Percentiles rank a stretch among this genome's conserved stretches.
These are phyloP conservation scores for Cryptoprocta ferox DNA, from an alignment of 2,797 vertebrate genomes.

Conservation along the genomic window DNA sequence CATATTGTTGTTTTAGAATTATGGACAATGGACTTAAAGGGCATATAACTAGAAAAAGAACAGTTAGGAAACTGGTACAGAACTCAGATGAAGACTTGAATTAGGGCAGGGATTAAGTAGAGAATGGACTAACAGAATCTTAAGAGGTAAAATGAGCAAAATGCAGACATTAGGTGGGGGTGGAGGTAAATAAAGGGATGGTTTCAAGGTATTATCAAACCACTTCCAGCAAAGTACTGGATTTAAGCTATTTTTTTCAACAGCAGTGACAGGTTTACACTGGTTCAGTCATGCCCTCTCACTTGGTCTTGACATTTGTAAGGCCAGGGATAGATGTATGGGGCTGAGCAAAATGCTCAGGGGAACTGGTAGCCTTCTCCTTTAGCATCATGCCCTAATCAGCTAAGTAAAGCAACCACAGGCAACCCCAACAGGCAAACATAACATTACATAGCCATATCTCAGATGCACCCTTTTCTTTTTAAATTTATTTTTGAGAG, in stretches of 20 bases:
- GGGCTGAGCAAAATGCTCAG: slow-evolving; percentile 33
- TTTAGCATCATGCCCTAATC: background rate
- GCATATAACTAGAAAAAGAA: slow-evolving; percentile 9
- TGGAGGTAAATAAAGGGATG: background rate
- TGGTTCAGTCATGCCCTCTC: background rate
- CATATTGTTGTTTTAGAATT: background rate
- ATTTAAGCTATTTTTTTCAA: slow-evolving; percentile 32
- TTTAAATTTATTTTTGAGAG: too few relatives aligned
- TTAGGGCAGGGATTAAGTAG: background rate
- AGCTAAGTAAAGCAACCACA: background rate
- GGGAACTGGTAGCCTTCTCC: background rate
- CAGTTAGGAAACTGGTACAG: slow-evolving; percentile 47
- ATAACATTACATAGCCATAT: background rate
- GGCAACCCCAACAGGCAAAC: background rate
- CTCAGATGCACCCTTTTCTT: background rate
- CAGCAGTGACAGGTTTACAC: slow-evolving; percentile 13
- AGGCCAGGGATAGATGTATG: background rate
- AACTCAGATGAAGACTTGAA: slow-evolving; percentile 26
- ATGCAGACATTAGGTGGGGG: background rate
- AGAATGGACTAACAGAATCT: slow-evolving; percentile 19
- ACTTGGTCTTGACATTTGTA: background rate
- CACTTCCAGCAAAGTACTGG: background rate
- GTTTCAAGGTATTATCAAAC: slow-evolving; percentile 19
- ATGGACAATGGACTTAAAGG: background rate
- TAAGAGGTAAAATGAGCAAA: slow-evolving; percentile 34